A percentile compares a stretch with the other conserved stretches of the same genome.
These are phyloP conservation scores for Tortrix viridana DNA, from an alignment of 2,888 invertebrate species.

Conservation along the genomic window DNA sequence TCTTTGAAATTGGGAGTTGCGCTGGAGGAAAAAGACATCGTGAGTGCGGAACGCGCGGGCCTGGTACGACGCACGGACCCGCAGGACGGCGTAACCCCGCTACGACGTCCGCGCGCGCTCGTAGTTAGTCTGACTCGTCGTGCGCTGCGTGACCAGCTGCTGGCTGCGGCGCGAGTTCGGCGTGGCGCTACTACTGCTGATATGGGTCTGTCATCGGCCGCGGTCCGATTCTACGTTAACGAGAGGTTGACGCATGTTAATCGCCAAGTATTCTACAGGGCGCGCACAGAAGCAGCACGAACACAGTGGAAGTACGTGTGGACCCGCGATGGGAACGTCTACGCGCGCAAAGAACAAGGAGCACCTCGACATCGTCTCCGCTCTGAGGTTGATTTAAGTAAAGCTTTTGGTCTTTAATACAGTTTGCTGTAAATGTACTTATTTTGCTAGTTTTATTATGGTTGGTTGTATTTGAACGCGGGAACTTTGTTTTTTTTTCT, in stretches of 20 bases:
- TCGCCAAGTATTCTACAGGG: slow-evolving; percentile 12
- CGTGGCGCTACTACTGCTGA: slow-evolving; percentile 13
- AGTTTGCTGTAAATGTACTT: too few relatives aligned
- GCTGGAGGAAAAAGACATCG: too few relatives aligned
- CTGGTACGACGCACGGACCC: too few relatives aligned
- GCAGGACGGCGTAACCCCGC: not conserved
- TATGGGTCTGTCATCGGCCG: not conserved
- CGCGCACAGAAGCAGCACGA: not conserved
- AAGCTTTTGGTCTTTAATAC: slow-evolving; percentile 13
- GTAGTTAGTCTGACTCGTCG: slow-evolving; percentile 23
- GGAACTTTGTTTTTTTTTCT: too few relatives aligned
- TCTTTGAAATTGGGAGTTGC: too few relatives aligned
- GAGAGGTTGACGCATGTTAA: slow-evolving; percentile 19
- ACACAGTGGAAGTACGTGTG: slow-evolving; percentile 17
- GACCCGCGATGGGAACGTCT: slow-evolving; percentile 15
- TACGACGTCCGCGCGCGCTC: slow-evolving; percentile 19
- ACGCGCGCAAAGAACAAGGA: slow-evolving; percentile 10
- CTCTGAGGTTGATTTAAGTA: slow-evolving; percentile 5
- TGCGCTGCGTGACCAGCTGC: slow-evolving; percentile 8
- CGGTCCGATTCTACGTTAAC: slow-evolving; percentile 11
- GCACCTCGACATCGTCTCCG: slow-evolving; percentile 9
- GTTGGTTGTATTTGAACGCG: too few relatives aligned
- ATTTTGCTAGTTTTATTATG: too few relatives aligned
- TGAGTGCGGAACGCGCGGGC: not conserved
- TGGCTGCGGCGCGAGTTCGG: slow-evolving; percentile 23